A percentile compares a stretch with the other conserved stretches of the same genome.
Evolutionary conservation across 1,140 invertebrate genomes (phyloP).

Genomic region (Bactericera cockerelli): DNA sequence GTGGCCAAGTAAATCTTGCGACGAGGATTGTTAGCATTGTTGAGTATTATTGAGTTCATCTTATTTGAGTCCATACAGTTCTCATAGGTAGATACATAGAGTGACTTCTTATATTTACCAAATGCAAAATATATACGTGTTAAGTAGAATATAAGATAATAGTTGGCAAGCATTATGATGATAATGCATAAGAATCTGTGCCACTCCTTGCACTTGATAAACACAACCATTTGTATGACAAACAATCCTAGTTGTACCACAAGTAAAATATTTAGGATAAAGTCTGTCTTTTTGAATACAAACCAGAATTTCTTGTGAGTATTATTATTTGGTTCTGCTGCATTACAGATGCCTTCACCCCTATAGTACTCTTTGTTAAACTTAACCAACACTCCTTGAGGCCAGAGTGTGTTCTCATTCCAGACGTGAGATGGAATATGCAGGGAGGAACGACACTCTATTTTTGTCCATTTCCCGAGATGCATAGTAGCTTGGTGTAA

Average conservation of each 20-base stretch:
- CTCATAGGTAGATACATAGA: background rate
- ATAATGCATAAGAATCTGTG: background rate
- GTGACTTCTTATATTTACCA: background rate
- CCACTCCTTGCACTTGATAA: background rate
- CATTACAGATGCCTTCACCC: slow-evolving; percentile 49
- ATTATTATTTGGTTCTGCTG: slow-evolving; percentile 65
- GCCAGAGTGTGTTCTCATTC: slow-evolving; percentile 57
- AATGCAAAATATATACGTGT: background rate
- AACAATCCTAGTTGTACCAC: background rate
- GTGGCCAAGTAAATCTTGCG: background rate
- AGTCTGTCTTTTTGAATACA: background rate
- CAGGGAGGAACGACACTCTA: slow-evolving; percentile 41
- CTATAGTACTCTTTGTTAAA: slow-evolving; percentile 63
- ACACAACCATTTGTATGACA: background rate
- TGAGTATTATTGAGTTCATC: background rate
- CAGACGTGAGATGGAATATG: slow-evolving; percentile 50
- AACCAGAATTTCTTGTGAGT: slow-evolving; percentile 56
- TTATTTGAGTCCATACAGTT: background rate
- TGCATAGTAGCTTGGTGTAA: slow-evolving; percentile 77
- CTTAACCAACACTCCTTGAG: slow-evolving; percentile 60
- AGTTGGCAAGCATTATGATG: slow-evolving; percentile 1
- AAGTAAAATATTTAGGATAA: background rate
- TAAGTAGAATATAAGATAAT: slow-evolving; percentile 1
- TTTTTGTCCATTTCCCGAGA: slow-evolving; percentile 67
- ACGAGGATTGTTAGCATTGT: background rate